Evolutionary conservation across 2,888 invertebrate species (phyloP).

Genomic region (Eupeodes luniger): DNA sequence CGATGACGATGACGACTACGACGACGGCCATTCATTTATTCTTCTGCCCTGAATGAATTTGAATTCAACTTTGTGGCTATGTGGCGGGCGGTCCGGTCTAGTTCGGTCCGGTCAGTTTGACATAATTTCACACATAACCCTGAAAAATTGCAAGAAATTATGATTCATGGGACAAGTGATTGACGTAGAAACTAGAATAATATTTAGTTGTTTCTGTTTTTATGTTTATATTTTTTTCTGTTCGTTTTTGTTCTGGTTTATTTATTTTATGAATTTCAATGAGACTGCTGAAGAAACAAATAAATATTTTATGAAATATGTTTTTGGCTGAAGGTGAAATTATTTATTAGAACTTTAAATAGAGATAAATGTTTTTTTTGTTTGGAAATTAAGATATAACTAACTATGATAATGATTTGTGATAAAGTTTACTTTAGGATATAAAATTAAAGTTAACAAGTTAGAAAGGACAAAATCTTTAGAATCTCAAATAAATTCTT

Average conservation of each 20-base stretch:
- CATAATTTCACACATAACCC: slow-evolving; percentile 67
- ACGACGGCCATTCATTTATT: slow-evolving; percentile 11
- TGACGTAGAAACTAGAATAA: slow-evolving; percentile 57
- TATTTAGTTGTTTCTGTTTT: slow-evolving; percentile 42
- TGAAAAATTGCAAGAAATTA: slow-evolving; percentile 72
- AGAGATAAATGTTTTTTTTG: neutral
- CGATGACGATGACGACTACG: neutral
- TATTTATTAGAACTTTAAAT: neutral
- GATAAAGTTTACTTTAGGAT: too few species aligned
- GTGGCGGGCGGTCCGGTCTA: too few species aligned
- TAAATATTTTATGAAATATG: slow-evolving; percentile 9
- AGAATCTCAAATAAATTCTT: too few species aligned
- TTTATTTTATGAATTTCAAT: slow-evolving; percentile 31
- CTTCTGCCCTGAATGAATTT: slow-evolving; percentile 40
- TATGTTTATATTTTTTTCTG: slow-evolving; percentile 18
- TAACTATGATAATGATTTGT: neutral
- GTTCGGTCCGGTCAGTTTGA: slow-evolving; percentile 33
- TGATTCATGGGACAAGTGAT: slow-evolving; percentile 72
- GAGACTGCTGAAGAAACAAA: neutral
- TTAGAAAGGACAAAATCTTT: too few species aligned
- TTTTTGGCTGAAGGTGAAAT: neutral
- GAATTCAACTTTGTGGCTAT: slow-evolving; percentile 28
- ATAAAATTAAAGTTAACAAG: too few species aligned
- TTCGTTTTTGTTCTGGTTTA: slow-evolving; percentile 9
- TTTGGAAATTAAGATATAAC: neutral